Conservation (phyloP, 2,888 invertebrate genomes). For the Synergus umbraculus region DNA sequence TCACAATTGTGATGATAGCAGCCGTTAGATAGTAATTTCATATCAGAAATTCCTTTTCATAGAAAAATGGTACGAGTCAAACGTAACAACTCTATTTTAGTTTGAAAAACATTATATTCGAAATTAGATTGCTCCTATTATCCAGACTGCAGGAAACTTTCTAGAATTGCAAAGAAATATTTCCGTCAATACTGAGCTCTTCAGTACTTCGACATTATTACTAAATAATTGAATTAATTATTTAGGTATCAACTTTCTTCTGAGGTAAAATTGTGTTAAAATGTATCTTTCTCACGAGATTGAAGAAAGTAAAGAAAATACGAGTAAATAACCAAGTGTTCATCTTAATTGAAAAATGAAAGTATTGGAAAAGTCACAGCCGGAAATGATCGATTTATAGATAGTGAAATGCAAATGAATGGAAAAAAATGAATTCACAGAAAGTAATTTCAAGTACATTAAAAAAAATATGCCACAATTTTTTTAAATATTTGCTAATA, state of each 20-base stretch:
- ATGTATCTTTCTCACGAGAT: neutral
- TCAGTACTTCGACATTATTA: too few relatives aligned
- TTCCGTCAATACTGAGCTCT: neutral
- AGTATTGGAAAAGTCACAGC: constrained; percentile 12
- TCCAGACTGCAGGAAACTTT: neutral
- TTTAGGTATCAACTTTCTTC: neutral
- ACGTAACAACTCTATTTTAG: neutral
- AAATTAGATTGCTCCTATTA: neutral
- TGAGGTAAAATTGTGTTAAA: neutral
- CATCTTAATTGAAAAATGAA: constrained; percentile 29
- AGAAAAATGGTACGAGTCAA: neutral
- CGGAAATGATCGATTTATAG: neutral
- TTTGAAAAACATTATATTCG: neutral
- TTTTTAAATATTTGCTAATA: neutral
- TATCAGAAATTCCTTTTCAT: neutral
- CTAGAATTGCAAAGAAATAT: constrained; percentile 30
- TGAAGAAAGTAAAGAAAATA: constrained; percentile 20
- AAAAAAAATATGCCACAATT: neutral
- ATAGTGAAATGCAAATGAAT: neutral
- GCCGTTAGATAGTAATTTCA: constrained; percentile 26
- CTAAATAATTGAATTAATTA: neutral
- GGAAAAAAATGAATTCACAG: neutral
- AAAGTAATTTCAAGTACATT: neutral
- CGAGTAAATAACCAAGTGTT: neutral
- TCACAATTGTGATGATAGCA: constrained; percentile 17